These are phyloP conservation scores for Chromoteleia sp. DNA, from an alignment of 2,888 invertebrate genomes.

Conservation along the genomic window DNA sequence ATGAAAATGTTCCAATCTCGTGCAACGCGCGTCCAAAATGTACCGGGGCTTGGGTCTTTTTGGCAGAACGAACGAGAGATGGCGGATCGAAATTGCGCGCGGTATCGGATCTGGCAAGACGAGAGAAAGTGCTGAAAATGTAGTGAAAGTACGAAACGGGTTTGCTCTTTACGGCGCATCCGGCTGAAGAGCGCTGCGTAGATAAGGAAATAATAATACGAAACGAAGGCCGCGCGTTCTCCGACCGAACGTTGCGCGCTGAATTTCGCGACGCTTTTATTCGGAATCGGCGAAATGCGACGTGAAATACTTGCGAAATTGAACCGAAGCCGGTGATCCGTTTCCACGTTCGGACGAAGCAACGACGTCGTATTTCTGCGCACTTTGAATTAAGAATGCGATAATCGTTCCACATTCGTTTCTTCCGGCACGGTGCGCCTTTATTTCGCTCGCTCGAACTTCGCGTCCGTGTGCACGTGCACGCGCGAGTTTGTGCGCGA, in stretches of 20 bases:
- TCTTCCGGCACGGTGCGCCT: slow-evolving; percentile 49
- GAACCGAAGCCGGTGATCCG: slow-evolving; percentile 34
- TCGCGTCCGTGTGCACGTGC: not conserved
- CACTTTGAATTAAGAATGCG: slow-evolving; percentile 55
- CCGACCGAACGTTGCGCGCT: not conserved
- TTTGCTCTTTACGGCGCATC: slow-evolving; percentile 20
- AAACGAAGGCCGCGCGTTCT: not conserved
- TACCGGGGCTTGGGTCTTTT: slow-evolving; percentile 1
- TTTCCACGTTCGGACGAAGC: slow-evolving; percentile 31
- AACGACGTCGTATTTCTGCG: slow-evolving; percentile 43
- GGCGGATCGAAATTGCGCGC: not conserved
- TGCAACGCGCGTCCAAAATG: slow-evolving; percentile 7
- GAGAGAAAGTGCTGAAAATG: slow-evolving; percentile 40
- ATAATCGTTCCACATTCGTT: slow-evolving; percentile 59
- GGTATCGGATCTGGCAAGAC: not conserved
- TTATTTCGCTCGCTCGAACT: slow-evolving; percentile 42
- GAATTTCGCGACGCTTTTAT: slow-evolving; percentile 17
- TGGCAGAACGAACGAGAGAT: not conserved
- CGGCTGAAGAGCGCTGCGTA: slow-evolving; percentile 14
- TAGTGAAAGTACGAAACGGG: slow-evolving; percentile 42
- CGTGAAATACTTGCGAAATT: slow-evolving; percentile 36
- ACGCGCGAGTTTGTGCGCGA: not conserved
- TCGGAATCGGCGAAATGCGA: slow-evolving; percentile 18
- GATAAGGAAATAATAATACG: slow-evolving; percentile 33
- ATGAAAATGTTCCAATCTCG: slow-evolving; percentile 29